Conservation (phyloP, 1,140 invertebrate species). For the Zaprionus davidi region DNA sequence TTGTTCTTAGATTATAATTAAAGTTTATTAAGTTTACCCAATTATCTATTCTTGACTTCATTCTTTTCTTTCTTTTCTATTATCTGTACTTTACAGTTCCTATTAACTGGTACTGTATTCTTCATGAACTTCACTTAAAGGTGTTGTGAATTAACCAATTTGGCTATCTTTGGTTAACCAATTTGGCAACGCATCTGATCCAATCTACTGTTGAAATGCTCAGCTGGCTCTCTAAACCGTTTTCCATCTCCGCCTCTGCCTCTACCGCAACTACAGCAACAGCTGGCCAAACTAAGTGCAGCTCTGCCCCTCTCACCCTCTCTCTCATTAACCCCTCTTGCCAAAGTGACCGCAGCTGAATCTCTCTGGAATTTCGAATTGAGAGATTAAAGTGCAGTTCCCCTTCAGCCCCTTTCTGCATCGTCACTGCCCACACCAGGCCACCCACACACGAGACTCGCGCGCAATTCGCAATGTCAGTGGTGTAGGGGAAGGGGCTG, state of each 20-base stretch:
- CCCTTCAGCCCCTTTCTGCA: not conserved
- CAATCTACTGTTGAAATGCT: not conserved
- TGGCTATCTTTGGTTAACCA: not conserved
- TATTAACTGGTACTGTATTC: accelerated
- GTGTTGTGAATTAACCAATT: too few relatives aligned
- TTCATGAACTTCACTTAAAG: too few relatives aligned
- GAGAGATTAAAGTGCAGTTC: slow-evolving; percentile 71
- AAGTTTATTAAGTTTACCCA: too few relatives aligned
- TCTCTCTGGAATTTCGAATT: slow-evolving; percentile 66
- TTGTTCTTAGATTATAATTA: too few relatives aligned
- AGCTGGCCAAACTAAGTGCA: not conserved
- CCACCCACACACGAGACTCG: slow-evolving; percentile 30
- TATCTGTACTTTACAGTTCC: too few relatives aligned
- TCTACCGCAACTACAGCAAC: not conserved
- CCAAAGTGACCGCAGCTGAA: slow-evolving; percentile 35
- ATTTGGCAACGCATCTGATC: not conserved
- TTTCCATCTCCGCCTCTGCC: not conserved
- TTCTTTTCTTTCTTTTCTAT: not conserved
- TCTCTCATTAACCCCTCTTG: slow-evolving; percentile 21
- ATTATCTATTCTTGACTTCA: not conserved
- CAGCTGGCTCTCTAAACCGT: not conserved
- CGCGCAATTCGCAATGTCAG: slow-evolving; percentile 17
- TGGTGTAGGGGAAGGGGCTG: not conserved
- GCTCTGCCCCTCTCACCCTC: not conserved
- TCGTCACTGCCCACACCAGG: slow-evolving; percentile 5